A percentile compares a stretch with the other conserved stretches of the same genome.
Conservation (phyloP, 1,140 invertebrate species). For the Papilio glaucus region DNA sequence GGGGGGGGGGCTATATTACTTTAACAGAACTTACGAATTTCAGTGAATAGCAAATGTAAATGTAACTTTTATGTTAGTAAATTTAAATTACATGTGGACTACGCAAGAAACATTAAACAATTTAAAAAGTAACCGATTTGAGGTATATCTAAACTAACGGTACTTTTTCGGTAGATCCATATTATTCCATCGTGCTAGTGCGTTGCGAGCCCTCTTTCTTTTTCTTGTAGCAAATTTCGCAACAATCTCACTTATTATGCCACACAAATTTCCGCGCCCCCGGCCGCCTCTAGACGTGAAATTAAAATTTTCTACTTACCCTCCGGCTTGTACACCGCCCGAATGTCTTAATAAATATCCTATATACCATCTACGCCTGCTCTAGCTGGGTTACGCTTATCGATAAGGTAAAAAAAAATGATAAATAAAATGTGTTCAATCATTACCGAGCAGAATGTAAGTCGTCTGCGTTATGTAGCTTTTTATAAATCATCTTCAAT, state of each 20-base stretch:
- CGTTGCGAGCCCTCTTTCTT: constrained; percentile 77
- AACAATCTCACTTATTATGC: constrained; percentile 84
- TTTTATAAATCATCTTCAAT: too few relatives aligned
- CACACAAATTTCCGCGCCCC: constrained; percentile 80
- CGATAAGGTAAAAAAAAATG: constrained; percentile 7
- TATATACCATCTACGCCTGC: constrained; percentile 45
- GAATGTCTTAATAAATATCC: constrained; percentile 81
- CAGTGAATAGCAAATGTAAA: too few relatives aligned
- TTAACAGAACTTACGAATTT: too few relatives aligned
- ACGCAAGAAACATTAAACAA: too few relatives aligned
- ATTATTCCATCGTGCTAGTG: constrained; percentile 45
- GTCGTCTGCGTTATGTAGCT: too few relatives aligned
- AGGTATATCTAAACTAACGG: neutral
- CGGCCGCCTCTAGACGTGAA: constrained; percentile 74
- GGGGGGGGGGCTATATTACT: too few relatives aligned
- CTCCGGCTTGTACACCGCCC: constrained; percentile 62
- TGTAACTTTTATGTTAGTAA: too few relatives aligned
- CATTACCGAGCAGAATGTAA: neutral
- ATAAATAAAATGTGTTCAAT: neutral
- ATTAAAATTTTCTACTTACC: constrained; percentile 82
- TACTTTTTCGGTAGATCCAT: constrained; percentile 48
- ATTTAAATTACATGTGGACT: too few relatives aligned
- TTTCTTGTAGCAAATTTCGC: constrained; percentile 83
- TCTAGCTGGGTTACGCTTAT: neutral
- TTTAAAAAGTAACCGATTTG: too few relatives aligned